Evolutionary conservation across 2,113 vertebrate genomes (phyloP), one percentile per base, ranked within the genome.

Genomic region (Phylloscopus trochilus): DNA sequence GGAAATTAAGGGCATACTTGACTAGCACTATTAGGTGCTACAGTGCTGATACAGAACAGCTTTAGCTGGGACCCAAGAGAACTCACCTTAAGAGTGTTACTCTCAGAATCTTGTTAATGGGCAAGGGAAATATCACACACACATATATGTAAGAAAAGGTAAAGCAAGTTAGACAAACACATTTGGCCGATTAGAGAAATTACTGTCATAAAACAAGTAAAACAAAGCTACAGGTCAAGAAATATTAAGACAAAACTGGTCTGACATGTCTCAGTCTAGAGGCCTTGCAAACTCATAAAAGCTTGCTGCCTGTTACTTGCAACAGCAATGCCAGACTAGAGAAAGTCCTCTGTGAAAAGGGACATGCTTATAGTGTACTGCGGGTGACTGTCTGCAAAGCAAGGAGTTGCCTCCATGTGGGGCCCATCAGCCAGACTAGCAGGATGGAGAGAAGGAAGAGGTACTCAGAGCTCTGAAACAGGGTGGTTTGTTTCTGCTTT

Each of bases 1-100:
- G 7, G 23, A 76, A 83, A 44, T 4, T 31, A 2, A 5, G 11
- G 10, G 1, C 1, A 1, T 39, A 26, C 13, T 62, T 31, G 41
- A 19, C 23, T 30, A 43, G 15, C 23, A 31, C 22, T 46, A 6
- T 18, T n/a, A 76, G 67, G 6, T 21, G n/a, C 24, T 63, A 27
- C 37, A 56, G 10, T 0, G 1, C 13, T 92, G 37, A 35, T 43
- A 37, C 33, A 68, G 18, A 56, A 33, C 4, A 72, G 24, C 11
- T n/a, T 83, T 62, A 53, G 3, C 23, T 60, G 49, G 14, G 35
- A 62, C 9, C 18, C 15, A 68, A 26, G 9, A 84, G 53, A 84
- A 23, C 7, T 55, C 49, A 46, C 14, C 24, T 63, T 18, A 64
- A 43, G 8, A 24, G 4, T 20, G 2, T 31, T 41, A 26, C 0